These are phyloP conservation scores for Oceanodroma leucorhoa DNA, from an alignment of 2,797 vertebrate species.

Conservation along the genomic window DNA sequence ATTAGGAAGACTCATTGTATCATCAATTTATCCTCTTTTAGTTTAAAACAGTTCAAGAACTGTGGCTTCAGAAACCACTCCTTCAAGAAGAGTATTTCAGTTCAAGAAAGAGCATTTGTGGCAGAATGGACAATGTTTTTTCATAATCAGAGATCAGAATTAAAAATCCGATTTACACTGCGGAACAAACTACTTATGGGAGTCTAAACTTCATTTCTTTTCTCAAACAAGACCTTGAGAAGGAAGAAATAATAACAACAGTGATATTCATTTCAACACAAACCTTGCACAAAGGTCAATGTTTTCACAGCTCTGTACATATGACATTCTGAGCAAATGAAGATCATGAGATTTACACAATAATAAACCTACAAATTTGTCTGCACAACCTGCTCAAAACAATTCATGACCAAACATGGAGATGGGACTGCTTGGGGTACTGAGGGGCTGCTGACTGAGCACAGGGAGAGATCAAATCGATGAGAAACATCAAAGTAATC, in stretches of 20 bases:
- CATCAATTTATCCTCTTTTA: background rate
- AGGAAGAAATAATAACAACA: background rate
- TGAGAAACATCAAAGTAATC: background rate
- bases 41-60: background rate
- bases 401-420: background rate
- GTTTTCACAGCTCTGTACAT: background rate
- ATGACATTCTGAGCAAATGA: background rate
- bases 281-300: background rate
- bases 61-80: background rate
- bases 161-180: background rate
- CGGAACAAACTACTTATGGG: background rate
- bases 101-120: background rate
- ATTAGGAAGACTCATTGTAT: slow-evolving; percentile 23
- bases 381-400: background rate
- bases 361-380: background rate
- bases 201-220: background rate
- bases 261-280: background rate
- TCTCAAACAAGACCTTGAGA: background rate
- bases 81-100: background rate
- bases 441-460: background rate
- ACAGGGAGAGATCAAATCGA: background rate
- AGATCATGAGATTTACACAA: background rate
- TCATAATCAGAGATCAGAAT: background rate
- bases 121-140: background rate
- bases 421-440: background rate